These are phyloP conservation scores for Neodon shergylaensis DNA, from an alignment of 2,113 vertebrate species.

Conservation along the genomic window DNA sequence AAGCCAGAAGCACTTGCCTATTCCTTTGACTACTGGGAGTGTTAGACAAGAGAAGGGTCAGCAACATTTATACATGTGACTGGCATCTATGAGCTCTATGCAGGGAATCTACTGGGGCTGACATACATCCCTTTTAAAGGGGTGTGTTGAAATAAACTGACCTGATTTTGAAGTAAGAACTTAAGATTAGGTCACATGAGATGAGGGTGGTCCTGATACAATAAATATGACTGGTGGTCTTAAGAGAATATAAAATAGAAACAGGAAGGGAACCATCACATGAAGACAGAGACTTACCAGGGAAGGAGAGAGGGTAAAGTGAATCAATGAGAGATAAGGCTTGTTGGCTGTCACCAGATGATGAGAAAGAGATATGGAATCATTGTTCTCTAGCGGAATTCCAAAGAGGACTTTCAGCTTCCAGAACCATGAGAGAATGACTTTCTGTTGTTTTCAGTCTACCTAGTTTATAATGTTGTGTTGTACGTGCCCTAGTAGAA, in stretches of 20 bases:
- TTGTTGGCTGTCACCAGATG: neutral
- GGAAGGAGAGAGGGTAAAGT: neutral
- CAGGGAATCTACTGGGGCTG: neutral
- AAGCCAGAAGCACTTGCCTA: neutral
- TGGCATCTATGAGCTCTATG: neutral
- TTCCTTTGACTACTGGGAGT: neutral
- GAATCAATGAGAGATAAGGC: neutral
- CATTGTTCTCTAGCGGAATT: neutral
- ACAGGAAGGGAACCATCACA: neutral
- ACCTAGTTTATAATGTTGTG: neutral
- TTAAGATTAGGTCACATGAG: neutral
- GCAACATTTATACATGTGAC: neutral
- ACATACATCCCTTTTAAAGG: neutral
- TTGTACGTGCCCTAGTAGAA: neutral
- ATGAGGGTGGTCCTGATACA: neutral
- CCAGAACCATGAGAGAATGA: neutral
- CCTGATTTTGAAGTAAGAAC: neutral
- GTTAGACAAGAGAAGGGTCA: neutral
- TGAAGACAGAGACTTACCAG: neutral
- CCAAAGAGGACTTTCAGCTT: neutral
- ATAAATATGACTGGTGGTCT: neutral
- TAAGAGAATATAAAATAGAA: neutral
- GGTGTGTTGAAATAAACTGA: neutral
- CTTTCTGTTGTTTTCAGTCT: neutral
- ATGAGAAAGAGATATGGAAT: neutral